phyloP scores from a whole-genome alignment of 2,113 vertebrate species.

The Datnioides undecimradiatus region DNA sequence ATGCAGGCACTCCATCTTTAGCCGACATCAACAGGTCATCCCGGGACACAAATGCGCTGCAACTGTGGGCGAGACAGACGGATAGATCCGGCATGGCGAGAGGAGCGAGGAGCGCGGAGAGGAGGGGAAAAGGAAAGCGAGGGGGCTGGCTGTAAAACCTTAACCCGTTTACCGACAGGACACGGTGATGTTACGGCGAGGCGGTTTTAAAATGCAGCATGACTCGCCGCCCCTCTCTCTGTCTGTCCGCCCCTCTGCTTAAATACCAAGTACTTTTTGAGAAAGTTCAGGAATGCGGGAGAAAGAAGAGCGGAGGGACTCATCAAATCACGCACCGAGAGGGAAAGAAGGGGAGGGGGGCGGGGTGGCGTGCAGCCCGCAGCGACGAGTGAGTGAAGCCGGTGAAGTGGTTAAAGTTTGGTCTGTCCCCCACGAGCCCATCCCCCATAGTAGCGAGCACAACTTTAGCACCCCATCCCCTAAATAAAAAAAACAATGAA shows the following conservation, averaged over 20 bases:
- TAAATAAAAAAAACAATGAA: slow-evolving; percentile 51
- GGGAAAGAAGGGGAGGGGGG: background rate
- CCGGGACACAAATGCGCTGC: slow-evolving; percentile 83
- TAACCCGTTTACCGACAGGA: slow-evolving; percentile 60
- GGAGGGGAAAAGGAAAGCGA: slow-evolving; percentile 26
- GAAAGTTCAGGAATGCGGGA: slow-evolving; percentile 69
- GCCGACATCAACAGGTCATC: slow-evolving; percentile 87
- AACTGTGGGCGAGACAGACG: slow-evolving; percentile 78
- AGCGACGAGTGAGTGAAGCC: slow-evolving; percentile 58
- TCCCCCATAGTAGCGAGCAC: slow-evolving; percentile 79
- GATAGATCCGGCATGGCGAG: slow-evolving; percentile 75
- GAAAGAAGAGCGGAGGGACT: slow-evolving; percentile 37
- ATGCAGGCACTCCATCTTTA: slow-evolving; percentile 76
- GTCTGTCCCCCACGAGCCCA: slow-evolving; percentile 74
- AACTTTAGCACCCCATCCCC: slow-evolving; percentile 72
- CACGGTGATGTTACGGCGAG: background rate
- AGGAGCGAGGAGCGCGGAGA: slow-evolving; percentile 6
- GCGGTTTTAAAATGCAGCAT: background rate
- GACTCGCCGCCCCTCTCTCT: too few species aligned
- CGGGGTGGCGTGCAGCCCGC: too few species aligned
- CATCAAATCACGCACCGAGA: slow-evolving; percentile 37
- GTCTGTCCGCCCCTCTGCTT: too few species aligned
- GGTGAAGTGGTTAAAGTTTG: slow-evolving; percentile 86
- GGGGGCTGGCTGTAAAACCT: slow-evolving; percentile 43
- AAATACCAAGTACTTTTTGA: slow-evolving; percentile 12